Evolutionary conservation across 2,113 vertebrate species (phyloP).

Genomic region (Triplophysa rosa): DNA sequence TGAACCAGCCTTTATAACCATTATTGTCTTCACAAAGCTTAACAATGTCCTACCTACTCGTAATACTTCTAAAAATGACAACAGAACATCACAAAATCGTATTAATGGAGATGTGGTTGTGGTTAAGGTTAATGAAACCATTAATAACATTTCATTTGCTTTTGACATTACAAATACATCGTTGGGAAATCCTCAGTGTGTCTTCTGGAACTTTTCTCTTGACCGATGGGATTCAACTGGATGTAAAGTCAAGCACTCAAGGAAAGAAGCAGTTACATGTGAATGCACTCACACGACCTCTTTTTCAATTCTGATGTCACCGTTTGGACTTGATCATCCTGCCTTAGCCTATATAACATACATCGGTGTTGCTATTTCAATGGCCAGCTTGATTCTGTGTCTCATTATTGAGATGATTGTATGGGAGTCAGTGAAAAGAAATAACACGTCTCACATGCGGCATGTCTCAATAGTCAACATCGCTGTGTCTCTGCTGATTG

Average conservation of each 20-base stretch:
- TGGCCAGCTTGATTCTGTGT: slow-evolving; percentile 79
- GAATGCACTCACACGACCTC: slow-evolving; percentile 77
- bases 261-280: slow-evolving; percentile 63
- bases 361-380: slow-evolving; percentile 77
- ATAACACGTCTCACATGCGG: slow-evolving; percentile 81
- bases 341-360: slow-evolving; percentile 55
- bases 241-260: slow-evolving; percentile 48
- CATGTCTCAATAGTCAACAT: slow-evolving; percentile 87
- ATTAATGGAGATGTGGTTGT: slow-evolving; percentile 75
- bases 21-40: slow-evolving; percentile 68
- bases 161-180: slow-evolving; percentile 69
- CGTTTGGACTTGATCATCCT: background rate
- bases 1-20: slow-evolving; percentile 63
- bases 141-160: slow-evolving; percentile 68
- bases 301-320: slow-evolving; percentile 86
- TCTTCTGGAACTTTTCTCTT: slow-evolving; percentile 77
- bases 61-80: slow-evolving; percentile 35
- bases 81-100: background rate
- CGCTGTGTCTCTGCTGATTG: slow-evolving; percentile 75
- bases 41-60: slow-evolving; percentile 70
- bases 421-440: slow-evolving; percentile 78
- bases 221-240: slow-evolving; percentile 72
- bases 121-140: slow-evolving; percentile 61
- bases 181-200: slow-evolving; percentile 67
- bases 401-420: slow-evolving; percentile 76